Base-by-base conservation (phyloP, 1,140 invertebrate species). In the Ceratosolen fusciceps region DNA sequence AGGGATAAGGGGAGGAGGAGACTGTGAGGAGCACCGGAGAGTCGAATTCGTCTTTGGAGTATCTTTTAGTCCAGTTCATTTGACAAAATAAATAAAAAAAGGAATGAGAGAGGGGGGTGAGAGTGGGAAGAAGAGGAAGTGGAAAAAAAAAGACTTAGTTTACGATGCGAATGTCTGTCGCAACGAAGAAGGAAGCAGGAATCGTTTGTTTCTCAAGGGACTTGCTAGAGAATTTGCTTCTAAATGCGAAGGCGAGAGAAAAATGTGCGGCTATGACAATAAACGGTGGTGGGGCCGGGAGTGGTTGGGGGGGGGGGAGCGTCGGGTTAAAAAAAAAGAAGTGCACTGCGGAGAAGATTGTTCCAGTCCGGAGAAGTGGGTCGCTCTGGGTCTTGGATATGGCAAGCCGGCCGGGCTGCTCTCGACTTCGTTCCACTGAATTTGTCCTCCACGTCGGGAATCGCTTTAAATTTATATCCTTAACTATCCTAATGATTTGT, bases 371-470 rank as follows among this genome's bases (percentile, higher is more conserved):
- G 2, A 70, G 24, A 70, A 70, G 16, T 70, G 24, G 67, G 67
- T 70, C 67, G 39, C n/a, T n/a, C n/a, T n/a, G n/a, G n/a, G n/a
- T n/a, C n/a, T 65, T 47, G n/a, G 39, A 70, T 70, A 49, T 70
- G 67, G n/a, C n/a, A 49, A 47, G 12, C 10, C n/a, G n/a, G n/a
- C n/a, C n/a, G n/a, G n/a, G 3, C 4, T 5, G 43, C 39, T 70
- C 39, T 70, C 24, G 47, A 70, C 5, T 47, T 70, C 39, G 29
- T 47, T 65, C 21, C 60, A 70, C 65, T 67, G 65, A 39, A 67
- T 43, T 67, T 67, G 65, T 26, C 19, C 21, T 43, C 34, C 26
- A 49, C 43, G 24, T 0, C 3, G 29, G 16, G n/a, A 47, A 26
- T 70, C 26, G 24, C 39, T 14, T 70, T 39, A 47, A 29, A 70